Base-by-base conservation (phyloP, 2,113 vertebrate species). In the Marcusenius ussheri region DNA sequence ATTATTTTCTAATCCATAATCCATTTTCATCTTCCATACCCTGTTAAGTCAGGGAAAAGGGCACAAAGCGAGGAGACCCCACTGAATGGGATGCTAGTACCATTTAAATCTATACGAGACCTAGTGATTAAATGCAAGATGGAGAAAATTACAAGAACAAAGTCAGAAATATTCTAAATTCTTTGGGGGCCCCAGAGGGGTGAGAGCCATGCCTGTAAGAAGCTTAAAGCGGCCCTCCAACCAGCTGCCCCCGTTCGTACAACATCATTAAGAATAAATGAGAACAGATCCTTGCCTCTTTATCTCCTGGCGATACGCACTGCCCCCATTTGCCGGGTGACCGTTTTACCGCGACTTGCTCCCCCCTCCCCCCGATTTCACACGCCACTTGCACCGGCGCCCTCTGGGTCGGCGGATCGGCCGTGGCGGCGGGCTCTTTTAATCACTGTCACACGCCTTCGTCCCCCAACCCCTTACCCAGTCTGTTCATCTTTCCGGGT, bases 401-500 rank as follows among this genome's bases (percentile, higher is more conserved):
- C 85, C 84, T 49, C 15, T 21, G 47, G 84, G 17, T 90, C 85
- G 42, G 19, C 0, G 5, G 35, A 31, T 15, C 10, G 49, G 35
- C 66, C 39, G 7, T 58, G 46, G 8, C 9, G 85, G 24, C 17
- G 21, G 27, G 24, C 49, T 88, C 42, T 7, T 77, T 87, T 66
- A 90, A 51, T 87, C 89, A 87, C 46, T 74, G 62, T 45, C 46
- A 87, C 21, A 62, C 27, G 50, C 49, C 39, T 77, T 56, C 31
- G 24, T 88, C 46, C 42, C 66, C 27, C 47, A 53, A 88, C n/a
- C 49, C 46, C 89, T 45, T 19, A 66, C 74, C 6, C 47, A 2
- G 46, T 80, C 62, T 9, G 45, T 77, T 87, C 31, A 77, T 19
- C 62, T 27, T 80, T 70, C 10, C 56, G 66, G 50, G 42, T 42